Evolutionary conservation across 2,113 vertebrate genomes (phyloP).

Genomic region (Grus americana): DNA sequence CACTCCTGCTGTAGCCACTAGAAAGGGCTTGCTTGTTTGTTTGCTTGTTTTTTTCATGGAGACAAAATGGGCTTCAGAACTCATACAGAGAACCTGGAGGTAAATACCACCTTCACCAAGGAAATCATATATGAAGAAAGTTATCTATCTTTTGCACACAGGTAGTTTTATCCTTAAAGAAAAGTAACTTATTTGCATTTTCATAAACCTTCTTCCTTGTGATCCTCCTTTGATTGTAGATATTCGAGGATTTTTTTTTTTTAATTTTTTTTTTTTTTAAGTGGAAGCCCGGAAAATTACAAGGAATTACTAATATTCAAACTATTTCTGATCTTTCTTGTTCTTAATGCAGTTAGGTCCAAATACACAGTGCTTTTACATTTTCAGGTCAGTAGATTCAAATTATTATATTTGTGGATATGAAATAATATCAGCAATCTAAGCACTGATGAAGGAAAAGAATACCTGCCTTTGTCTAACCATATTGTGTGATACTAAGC

Average conservation of each 20-base stretch:
- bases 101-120: neutral
- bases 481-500: neutral
- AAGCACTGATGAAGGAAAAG: neutral
- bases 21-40: neutral
- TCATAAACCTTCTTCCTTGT: neutral
- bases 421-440: neutral
- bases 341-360: neutral
- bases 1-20: neutral
- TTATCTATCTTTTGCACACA: neutral
- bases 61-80: neutral
- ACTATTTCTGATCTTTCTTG: neutral
- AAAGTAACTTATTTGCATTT: neutral
- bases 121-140: neutral
- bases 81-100: neutral
- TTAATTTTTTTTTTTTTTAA: neutral
- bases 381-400: neutral
- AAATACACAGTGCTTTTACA: neutral
- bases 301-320: neutral
- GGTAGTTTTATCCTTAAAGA: neutral
- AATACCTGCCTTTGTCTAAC: neutral
- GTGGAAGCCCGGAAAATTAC: neutral
- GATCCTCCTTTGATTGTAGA: neutral
- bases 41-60: neutral
- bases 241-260: neutral
- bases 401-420: neutral